Evolutionary conservation across 2,888 invertebrate genomes (phyloP).

Genomic region (Parnassius glacialis): DNA sequence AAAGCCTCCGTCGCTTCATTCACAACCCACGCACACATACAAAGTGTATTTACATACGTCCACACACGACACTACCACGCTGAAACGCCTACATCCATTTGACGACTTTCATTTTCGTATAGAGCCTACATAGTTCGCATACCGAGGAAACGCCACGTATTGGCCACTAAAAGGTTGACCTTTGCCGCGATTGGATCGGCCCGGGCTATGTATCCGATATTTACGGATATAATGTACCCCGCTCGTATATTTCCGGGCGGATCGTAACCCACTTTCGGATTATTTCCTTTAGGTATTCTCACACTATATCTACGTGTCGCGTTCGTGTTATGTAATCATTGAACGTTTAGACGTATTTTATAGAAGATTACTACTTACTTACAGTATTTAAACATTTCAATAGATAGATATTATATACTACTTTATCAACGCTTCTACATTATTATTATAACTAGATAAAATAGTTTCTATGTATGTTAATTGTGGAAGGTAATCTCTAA

Average conservation of each 20-base stretch:
- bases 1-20: slow-evolving; percentile 46
- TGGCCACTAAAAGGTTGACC: slow-evolving; percentile 66
- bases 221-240: slow-evolving; percentile 59
- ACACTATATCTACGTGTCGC: slow-evolving; percentile 7
- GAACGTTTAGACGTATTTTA: too few relatives aligned
- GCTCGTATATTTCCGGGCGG: slow-evolving; percentile 17
- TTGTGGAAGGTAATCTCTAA: too few relatives aligned
- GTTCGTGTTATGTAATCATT: not conserved
- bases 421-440: too few relatives aligned
- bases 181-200: slow-evolving; percentile 63
- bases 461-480: too few relatives aligned
- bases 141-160: slow-evolving; percentile 52
- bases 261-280: slow-evolving; percentile 15
- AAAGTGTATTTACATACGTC: slow-evolving; percentile 33
- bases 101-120: slow-evolving; percentile 71
- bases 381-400: too few relatives aligned
- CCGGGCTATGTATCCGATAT: slow-evolving; percentile 51
- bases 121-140: slow-evolving; percentile 75
- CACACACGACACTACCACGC: slow-evolving; percentile 53
- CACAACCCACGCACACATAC: slow-evolving; percentile 43
- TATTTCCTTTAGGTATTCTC: slow-evolving; percentile 23
- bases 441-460: too few relatives aligned
- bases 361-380: too few relatives aligned
- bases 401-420: too few relatives aligned
- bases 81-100: slow-evolving; percentile 54